These are phyloP conservation scores for Parapristionchus giblindavisi DNA, from an alignment of 2,888 invertebrate species.

Conservation along the genomic window DNA sequence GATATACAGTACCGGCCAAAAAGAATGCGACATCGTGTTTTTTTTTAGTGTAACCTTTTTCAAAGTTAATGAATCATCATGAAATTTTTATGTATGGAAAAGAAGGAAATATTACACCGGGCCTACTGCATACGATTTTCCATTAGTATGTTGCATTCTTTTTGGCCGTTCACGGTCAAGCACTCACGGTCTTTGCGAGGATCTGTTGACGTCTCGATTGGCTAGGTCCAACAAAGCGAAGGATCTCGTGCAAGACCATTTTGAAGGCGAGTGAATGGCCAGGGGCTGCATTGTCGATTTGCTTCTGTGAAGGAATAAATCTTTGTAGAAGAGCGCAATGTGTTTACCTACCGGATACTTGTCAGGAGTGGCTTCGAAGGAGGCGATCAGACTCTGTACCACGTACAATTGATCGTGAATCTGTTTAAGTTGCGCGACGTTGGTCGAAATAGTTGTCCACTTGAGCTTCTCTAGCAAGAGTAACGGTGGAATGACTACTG, in stretches of 20 bases:
- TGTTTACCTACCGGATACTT: conserved; percentile 6
- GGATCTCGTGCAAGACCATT: conserved; percentile 19
- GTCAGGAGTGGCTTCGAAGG: conserved; percentile 3
- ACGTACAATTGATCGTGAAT: conserved; percentile 18
- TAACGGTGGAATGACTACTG: not conserved
- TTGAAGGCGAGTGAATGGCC: conserved; percentile 20
- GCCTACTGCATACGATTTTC: too few relatives aligned
- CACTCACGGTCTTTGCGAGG: conserved; percentile 5
- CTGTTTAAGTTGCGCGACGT: conserved; percentile 17
- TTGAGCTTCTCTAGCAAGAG: not conserved
- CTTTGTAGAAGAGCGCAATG: not conserved
- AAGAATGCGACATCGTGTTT: too few relatives aligned
- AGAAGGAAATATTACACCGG: too few relatives aligned
- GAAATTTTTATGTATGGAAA: not conserved
- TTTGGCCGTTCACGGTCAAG: too few relatives aligned
- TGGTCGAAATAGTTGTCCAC: conserved; percentile 22
- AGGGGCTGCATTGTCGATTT: conserved; percentile 22
- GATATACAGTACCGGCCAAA: not conserved
- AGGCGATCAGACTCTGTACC: not conserved
- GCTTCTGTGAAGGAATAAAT: conserved; percentile 3
- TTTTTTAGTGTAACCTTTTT: too few relatives aligned
- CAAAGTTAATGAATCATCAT: too few relatives aligned
- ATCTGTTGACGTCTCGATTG: conserved; percentile 14
- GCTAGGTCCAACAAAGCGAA: conserved; percentile 12
- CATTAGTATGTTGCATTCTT: too few relatives aligned